Base-by-base conservation (phyloP, 2,888 invertebrate species). In the Plebejus anna region DNA sequence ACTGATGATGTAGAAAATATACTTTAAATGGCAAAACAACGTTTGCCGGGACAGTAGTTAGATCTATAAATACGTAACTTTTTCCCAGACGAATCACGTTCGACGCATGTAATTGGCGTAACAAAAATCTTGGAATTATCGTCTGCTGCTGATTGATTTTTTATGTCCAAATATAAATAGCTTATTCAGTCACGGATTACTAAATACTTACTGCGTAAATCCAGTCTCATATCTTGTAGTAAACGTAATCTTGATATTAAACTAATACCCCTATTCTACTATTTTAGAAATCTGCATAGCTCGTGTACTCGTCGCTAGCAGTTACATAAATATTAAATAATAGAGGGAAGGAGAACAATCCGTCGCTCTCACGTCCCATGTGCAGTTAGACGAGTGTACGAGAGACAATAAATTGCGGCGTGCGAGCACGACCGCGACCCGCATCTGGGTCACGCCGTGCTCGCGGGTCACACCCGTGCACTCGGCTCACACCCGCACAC, bases 321-420 rank as follows among this genome's bases (percentile, higher is more conserved):
- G 66, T 32, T 66, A 66, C 66, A 66, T 66, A 66, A 66, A 66
- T 66, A 66, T 36, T 66, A 66, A 66, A 66, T 66, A 66, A 66
- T 66, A 66, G 66, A 66, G 66, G 66, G 66, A 66, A 66, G 66
- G 66, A 66, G 78, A 75, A 73, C 75, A 32, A 55, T 22, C 38
- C 66, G 47, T 72, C 47, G 47, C 72, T 42, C 72, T 72, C 28
- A 72, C 28, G 61, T 66, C 77, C 79, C 78, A 57, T 75, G 79
- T 80, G 81, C 78, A 80, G 79, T 81, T 81, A 83, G 82, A 81
- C 83, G 81, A 82, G 80, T 84, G 82, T 82, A 82, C 81, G 83
- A 83, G 84, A 88, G 88, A 90, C 89, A 88, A 90, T 90, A 90
- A 90, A 90, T 88, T 88, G 88, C 83, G 85, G 86, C 82, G 84